Percentiles rank a stretch among this genome's conserved stretches.
These are phyloP conservation scores for Drosophila bunnanda DNA, from an alignment of 2,888 invertebrate genomes.

Conservation along the genomic window DNA sequence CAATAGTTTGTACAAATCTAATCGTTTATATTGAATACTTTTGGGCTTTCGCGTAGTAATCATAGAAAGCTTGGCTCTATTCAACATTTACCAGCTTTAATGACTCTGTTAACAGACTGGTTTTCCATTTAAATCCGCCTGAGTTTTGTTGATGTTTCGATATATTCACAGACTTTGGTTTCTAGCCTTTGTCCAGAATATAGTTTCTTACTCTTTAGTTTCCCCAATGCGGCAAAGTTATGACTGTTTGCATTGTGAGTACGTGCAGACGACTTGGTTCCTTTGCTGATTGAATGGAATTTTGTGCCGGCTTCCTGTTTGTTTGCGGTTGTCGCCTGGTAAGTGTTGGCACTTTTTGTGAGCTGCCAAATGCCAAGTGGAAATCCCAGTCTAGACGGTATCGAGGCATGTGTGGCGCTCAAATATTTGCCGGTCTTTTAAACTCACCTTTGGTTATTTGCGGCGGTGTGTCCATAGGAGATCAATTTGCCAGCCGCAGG, in stretches of 20 bases:
- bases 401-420: slow-evolving; percentile 8
- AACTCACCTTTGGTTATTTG: slow-evolving; percentile 46
- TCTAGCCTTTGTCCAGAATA: not conserved
- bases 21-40: slow-evolving; percentile 33
- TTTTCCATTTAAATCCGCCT: not conserved
- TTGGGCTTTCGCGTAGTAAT: slow-evolving; percentile 22
- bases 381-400: slow-evolving; percentile 41
- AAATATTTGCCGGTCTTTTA: slow-evolving; percentile 52
- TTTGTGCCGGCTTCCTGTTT: slow-evolving; percentile 51
- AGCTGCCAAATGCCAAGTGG: slow-evolving; percentile 49
- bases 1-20: not conserved
- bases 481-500: slow-evolving; percentile 37
- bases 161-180: not conserved
- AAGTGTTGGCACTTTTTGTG: slow-evolving; percentile 50
- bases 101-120: slow-evolving; percentile 3
- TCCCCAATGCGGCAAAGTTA: slow-evolving; percentile 49
- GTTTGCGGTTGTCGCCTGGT: slow-evolving; percentile 55
- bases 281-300: slow-evolving; percentile 61
- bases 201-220: not conserved
- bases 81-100: not conserved
- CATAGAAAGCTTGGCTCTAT: slow-evolving; percentile 2
- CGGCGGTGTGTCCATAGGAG: slow-evolving; percentile 4
- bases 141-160: not conserved
- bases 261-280: slow-evolving; percentile 56
- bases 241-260: slow-evolving; percentile 63